Conservation (phyloP, 2,797 vertebrate genomes). For the Clarias laeviceps region DNA sequence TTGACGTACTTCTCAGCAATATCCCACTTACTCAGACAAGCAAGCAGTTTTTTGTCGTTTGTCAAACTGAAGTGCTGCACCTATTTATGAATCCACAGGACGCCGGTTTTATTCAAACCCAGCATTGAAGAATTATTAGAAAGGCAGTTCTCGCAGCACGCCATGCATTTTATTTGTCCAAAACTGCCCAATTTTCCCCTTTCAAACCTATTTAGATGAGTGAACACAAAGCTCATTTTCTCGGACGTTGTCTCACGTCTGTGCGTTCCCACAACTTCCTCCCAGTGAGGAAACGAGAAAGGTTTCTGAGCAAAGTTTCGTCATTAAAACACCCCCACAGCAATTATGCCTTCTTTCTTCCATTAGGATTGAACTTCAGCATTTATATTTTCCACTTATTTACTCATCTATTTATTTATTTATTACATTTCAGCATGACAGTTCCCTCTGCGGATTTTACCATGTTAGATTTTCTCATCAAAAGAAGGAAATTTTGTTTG, state of each 20-base stretch:
- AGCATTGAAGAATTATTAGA: too few relatives aligned
- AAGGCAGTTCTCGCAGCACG: neutral
- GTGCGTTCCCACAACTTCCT: conserved; percentile 1
- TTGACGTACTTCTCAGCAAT: neutral
- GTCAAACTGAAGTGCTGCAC: neutral
- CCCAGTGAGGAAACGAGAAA: conserved; percentile 21
- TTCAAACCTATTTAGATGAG: conserved; percentile 19
- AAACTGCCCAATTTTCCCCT: neutral
- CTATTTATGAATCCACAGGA: neutral
- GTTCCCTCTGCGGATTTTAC: neutral
- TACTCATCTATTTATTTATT: conserved; percentile 1
- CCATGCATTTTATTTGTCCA: neutral
- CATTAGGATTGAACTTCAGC: neutral
- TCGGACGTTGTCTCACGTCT: neutral
- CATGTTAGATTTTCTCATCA: conserved; percentile 31
- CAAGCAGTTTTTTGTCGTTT: neutral
- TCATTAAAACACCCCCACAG: conserved; percentile 29
- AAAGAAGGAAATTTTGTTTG: conserved; percentile 33
- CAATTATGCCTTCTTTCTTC: conserved; percentile 15
- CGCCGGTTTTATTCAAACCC: neutral
- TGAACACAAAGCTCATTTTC: conserved; percentile 18
- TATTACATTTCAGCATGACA: neutral
- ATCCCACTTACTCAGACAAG: neutral
- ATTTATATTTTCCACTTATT: neutral
- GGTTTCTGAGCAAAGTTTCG: neutral